These are phyloP conservation scores for Camarhynchus parvulus DNA, from an alignment of 2,113 vertebrate species.

Conservation along the genomic window DNA sequence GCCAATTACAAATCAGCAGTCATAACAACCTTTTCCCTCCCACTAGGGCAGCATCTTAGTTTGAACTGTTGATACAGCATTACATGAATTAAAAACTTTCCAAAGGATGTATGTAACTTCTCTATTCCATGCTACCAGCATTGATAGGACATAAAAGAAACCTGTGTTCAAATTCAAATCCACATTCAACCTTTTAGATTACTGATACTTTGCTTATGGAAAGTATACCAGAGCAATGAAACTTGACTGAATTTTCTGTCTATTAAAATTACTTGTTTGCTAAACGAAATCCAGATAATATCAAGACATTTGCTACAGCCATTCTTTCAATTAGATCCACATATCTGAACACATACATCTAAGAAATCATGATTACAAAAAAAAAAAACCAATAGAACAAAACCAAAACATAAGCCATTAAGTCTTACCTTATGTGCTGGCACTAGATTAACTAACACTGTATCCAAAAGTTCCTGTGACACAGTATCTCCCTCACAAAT, in stretches of 20 bases:
- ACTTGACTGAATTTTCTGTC: not conserved
- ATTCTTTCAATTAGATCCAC: not conserved
- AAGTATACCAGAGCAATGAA: not conserved
- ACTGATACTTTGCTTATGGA: not conserved
- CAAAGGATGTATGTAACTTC: not conserved
- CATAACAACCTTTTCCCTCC: not conserved
- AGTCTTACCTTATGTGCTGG: slow-evolving; percentile 93
- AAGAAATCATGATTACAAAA: not conserved
- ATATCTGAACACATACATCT: not conserved
- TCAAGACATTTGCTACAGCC: not conserved
- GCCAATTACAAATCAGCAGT: not conserved
- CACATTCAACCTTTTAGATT: not conserved
- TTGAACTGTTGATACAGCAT: not conserved
- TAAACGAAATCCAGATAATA: not conserved
- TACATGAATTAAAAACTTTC: not conserved
- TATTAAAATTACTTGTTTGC: not conserved
- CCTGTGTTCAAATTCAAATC: not conserved
- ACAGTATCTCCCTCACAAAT: slow-evolving; percentile 98
- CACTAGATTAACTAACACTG: slow-evolving; percentile 95
- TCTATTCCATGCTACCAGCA: not conserved
- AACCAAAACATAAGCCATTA: not conserved
- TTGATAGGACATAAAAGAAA: accelerated
- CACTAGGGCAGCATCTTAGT: not conserved
- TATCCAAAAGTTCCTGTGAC: slow-evolving; percentile 97
- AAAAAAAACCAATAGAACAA: not conserved